phyloP scores from a whole-genome alignment of 1,140 invertebrate genomes.

The Caerostris darwini region DNA sequence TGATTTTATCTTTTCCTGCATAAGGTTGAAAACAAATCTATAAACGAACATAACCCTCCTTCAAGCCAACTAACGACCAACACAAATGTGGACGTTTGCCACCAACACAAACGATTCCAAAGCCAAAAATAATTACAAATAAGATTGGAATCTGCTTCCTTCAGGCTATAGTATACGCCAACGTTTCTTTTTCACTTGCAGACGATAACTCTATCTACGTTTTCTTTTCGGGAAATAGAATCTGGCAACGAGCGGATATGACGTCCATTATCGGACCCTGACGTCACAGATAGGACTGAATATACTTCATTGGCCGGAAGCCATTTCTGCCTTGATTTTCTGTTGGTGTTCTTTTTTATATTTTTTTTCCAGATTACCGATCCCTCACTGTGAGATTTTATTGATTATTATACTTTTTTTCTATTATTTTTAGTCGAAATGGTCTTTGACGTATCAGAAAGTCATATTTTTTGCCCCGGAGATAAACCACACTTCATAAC shows the following conservation, averaged over 20 bases:
- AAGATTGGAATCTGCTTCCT: conserved; percentile 66
- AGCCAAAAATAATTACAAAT: conserved; percentile 59
- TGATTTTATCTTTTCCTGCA: neutral
- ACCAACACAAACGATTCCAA: neutral
- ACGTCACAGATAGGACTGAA: conserved; percentile 59
- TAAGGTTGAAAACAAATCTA: neutral
- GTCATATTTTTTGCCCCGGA: neutral
- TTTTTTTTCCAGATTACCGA: neutral
- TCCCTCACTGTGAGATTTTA: conserved; percentile 26
- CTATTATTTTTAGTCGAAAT: conserved; percentile 29
- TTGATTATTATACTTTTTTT: neutral
- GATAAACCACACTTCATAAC: neutral
- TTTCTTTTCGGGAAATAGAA: conserved; percentile 67
- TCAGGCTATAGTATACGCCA: conserved; percentile 44
- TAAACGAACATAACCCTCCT: neutral
- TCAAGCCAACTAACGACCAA: neutral
- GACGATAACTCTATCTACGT: conserved; percentile 65
- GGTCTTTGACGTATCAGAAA: conserved; percentile 3
- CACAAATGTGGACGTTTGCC: neutral
- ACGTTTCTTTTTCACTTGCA: neutral
- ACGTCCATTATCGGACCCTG: conserved; percentile 67
- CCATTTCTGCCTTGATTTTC: conserved; percentile 60
- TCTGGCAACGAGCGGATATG: conserved; percentile 70
- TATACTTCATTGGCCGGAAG: conserved; percentile 69
- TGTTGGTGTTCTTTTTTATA: conserved; percentile 45